Evolutionary conservation across 2,113 vertebrate genomes (phyloP), one percentile per base, ranked within the genome.

Genomic region (Cathartes aura): DNA sequence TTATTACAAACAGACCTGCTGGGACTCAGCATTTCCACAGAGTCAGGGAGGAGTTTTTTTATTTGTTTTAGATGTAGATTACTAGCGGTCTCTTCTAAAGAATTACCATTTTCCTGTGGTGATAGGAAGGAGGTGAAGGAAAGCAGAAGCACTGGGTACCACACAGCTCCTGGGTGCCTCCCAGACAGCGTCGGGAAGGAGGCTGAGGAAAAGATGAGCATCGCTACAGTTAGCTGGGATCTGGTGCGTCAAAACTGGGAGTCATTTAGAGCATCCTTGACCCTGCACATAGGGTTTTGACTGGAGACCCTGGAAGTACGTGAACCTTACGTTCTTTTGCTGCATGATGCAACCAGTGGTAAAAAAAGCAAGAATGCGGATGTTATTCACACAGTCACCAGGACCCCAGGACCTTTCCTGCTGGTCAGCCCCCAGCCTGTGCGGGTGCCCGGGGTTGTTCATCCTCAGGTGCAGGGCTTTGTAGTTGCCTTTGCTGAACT

Each of bases 281-380:
- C 59, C 20, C 48, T 87, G n/a, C 22, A 0, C 0, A 0, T 34
- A 55, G 17, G 5, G n/a, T n/a, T 71, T 55, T 52, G 55, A 38
- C 30, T 2, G 3, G 38, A 23, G 24, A 32, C 15, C 5, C 1
- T 12, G 18, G 50, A 30, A 36, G 19, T 11, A 2, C 2, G 0
- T 19, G 48, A 80, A 5, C 21, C 6, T 40, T 12, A 3, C 0
- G 6, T 30, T 70, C 40, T 52, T 1, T 16, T 70, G 15, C 62
- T 89, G 50, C 8, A 4, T 20, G 45, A 8, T 82, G 59, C 42
- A 50, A 68, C 27, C 15, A 32, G 26, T 12, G 7, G 8, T 17
- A 6, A 26, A 43, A 12, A 48, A 43, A n/a, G n/a, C 20, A 68
- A 50, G 43, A 26, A 21, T 6, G 43, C 4, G 1, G 47, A 2